These are phyloP conservation scores for Carassius gibelio DNA, from an alignment of 2,113 vertebrate genomes.

Conservation along the genomic window DNA sequence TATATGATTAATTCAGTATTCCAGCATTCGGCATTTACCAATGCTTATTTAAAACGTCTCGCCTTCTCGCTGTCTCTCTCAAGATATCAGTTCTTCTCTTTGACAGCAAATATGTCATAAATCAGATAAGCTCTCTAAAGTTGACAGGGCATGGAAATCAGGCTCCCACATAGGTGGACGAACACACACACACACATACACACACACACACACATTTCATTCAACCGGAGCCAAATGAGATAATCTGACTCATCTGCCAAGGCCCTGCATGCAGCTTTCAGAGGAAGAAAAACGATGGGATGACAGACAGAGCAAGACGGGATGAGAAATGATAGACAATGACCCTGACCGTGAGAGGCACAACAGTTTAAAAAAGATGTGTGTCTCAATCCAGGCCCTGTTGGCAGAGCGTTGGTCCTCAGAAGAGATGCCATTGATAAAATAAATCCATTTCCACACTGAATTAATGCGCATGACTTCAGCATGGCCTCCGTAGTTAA, in stretches of 20 bases:
- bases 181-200: conserved; percentile 29
- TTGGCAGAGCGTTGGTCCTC: conserved; percentile 16
- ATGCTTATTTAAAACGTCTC: not conserved
- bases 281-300: conserved; percentile 29
- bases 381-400: not conserved
- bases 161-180: conserved; percentile 17
- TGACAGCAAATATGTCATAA: conserved; percentile 36
- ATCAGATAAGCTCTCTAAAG: conserved; percentile 35
- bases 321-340: conserved; percentile 34
- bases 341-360: conserved; percentile 57
- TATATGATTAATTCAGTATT: conserved; percentile 7
- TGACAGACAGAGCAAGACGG: conserved; percentile 26
- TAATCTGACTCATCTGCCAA: conserved; percentile 39
- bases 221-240: conserved; percentile 46
- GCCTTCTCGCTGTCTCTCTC: not conserved
- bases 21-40: not conserved
- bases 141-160: conserved; percentile 39
- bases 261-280: conserved; percentile 8
- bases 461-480: conserved; percentile 22
- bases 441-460: conserved; percentile 39
- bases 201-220: conserved; percentile 51
- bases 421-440: conserved; percentile 36
- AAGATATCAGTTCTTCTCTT: conserved; percentile 1
- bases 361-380: conserved; percentile 24
- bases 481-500: conserved; percentile 26